Base-by-base conservation (phyloP, 1,140 invertebrate species). In the Drosophila mayri region DNA sequence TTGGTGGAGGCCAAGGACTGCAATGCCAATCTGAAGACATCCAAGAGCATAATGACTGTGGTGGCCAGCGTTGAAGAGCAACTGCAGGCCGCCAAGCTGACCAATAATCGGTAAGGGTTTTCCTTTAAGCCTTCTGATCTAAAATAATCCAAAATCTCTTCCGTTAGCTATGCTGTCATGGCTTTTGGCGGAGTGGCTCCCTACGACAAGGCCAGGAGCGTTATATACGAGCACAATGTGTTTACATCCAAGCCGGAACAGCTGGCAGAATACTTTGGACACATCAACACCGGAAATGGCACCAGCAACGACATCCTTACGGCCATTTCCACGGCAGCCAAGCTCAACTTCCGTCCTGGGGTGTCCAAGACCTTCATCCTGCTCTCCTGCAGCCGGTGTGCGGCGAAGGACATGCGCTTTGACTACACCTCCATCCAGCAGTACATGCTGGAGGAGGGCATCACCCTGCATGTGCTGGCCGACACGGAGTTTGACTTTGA, bases 1-100 rank as follows among this genome's bases (percentile, higher is more conserved):
- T 95, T 98, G 46, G 94, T 98, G 1, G 98, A 98, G 92, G 96
- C 97, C 5, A 97, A 97, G 80, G 92, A 93, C 4, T 98, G 97
- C 88, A 98, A 98, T 93, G 93, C 93, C 41, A 95, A 96, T 68
- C 92, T 96, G 3, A 94, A 93, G 35, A 93, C 93, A 30, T 94
- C 94, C 61, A 95, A 95, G 75, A 96, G 95, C 65, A 94, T 97
- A 32, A 95, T 96, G 58, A 92, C 94, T 2, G 93, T 98, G 5
- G 84, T 97, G 0, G 93, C 93, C 35, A 94, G 94, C 20, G 85
- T 97, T 37, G 94, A 95, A 52, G 95, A 95, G 70, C 96, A 97
- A 77, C 91, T 97, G 4, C 93, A 93, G 16, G 94, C 94, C 1
- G 93, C 93, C 20, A 94, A 94, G 12, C 92, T 97, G 4, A 94